phyloP scores from a whole-genome alignment of 2,797 vertebrate species.

The Cyprinodon diabolis region DNA sequence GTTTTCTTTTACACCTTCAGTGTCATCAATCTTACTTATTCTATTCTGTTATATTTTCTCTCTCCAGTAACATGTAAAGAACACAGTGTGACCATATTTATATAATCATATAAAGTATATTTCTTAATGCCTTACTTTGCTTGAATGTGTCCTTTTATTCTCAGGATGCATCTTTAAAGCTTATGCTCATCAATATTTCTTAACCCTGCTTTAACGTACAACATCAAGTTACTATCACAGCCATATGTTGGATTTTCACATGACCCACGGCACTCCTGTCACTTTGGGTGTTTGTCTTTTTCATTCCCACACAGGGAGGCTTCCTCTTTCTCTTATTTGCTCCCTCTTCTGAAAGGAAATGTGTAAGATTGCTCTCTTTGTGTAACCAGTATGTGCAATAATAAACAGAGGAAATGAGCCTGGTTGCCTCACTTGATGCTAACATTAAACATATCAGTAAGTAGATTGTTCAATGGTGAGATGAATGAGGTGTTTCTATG shows the following conservation, averaged over 20 bases:
- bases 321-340: slow-evolving; percentile 60
- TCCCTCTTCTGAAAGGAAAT: slow-evolving; percentile 65
- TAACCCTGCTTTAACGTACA: slow-evolving; percentile 24
- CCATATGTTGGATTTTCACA: slow-evolving; percentile 38
- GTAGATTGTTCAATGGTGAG: slow-evolving; percentile 39
- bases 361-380: slow-evolving; percentile 70
- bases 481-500: slow-evolving; percentile 49
- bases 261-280: slow-evolving; percentile 22
- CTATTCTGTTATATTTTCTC: background rate
- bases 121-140: too few species aligned
- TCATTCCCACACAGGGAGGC: slow-evolving; percentile 57
- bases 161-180: background rate
- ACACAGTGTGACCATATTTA: background rate
- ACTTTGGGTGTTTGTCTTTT: slow-evolving; percentile 54
- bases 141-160: background rate
- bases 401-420: slow-evolving; percentile 76
- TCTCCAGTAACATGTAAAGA: background rate
- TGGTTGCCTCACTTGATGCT: slow-evolving; percentile 69
- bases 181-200: slow-evolving; percentile 10
- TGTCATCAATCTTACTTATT: background rate
- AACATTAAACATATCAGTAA: slow-evolving; percentile 64
- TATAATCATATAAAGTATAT: background rate
- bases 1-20: background rate
- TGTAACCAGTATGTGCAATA: slow-evolving; percentile 71
- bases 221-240: slow-evolving; percentile 27